Conservation (phyloP, 2,888 invertebrate genomes). For the Sarcophaga carnaria region DNA sequence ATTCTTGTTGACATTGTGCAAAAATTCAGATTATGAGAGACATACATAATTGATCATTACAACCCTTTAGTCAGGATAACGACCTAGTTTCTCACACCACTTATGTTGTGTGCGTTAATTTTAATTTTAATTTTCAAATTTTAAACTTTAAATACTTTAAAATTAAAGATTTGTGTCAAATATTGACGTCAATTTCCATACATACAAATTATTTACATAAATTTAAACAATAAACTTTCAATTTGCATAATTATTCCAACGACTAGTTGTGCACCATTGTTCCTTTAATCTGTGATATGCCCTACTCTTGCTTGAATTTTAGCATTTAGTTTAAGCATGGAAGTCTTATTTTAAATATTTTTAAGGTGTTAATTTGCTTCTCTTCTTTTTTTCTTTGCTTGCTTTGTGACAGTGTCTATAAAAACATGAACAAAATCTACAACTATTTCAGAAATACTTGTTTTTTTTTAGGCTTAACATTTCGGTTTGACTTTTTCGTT, state of each 20-base stretch:
- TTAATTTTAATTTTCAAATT: too few relatives aligned
- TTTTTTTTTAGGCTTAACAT: constrained; percentile 50
- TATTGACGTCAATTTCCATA: too few relatives aligned
- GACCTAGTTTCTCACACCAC: too few relatives aligned
- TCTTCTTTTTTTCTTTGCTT: neutral
- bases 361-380: constrained; percentile 10
- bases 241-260: neutral
- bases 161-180: too few relatives aligned
- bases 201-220: too few relatives aligned
- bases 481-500: constrained; percentile 12
- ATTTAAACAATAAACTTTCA: neutral
- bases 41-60: too few relatives aligned
- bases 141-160: too few relatives aligned
- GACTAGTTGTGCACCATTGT: too few relatives aligned
- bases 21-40: too few relatives aligned
- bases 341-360: neutral
- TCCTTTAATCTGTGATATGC: constrained; percentile 37
- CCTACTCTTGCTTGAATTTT: constrained; percentile 19
- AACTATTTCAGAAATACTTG: constrained; percentile 47
- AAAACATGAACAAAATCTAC: constrained; percentile 14
- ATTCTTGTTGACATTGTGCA: too few relatives aligned
- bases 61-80: too few relatives aligned
- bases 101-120: too few relatives aligned
- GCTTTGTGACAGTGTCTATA: constrained; percentile 23
- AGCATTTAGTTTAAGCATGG: neutral